Evolutionary conservation across 92 coral and sea anemone species (phyloP), one percentile per base, ranked within the genome.

Genomic region (Anthopleura xanthogrammica): DNA sequence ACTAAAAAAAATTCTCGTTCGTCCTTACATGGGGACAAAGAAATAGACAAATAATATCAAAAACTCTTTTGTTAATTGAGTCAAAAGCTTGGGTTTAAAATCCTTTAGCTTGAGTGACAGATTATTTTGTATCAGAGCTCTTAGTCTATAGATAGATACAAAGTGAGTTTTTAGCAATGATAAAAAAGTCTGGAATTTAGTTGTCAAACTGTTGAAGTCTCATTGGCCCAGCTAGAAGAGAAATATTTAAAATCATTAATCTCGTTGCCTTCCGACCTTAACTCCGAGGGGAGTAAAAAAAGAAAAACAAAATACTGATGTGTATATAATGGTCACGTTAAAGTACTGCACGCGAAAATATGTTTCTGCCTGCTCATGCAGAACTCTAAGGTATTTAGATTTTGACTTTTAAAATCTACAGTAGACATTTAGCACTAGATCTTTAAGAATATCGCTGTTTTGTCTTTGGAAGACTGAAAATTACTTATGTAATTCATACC

Each of bases 141-240:
- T 60, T 81, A 50, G 77, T 55, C 84, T 75, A 68, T 68, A 68
- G 74, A 24, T 68, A 68, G 42, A 23, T 81, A 66, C 84, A 1
- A 81, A 52, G 73, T 81, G 68, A 68, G 40, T 81, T 70, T 29
- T 82, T 50, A 14, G 86, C 73, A 65, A 83, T 77, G 74, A 83
- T 64, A 83, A 83, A 83, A 73, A 83, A 74, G 86, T 48, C 64
- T 57, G 86, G 86, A 74, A 83, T 82, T 76, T 41, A 77, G 52
- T 41, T 71, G 71, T 73, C 85, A 82, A 68, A 64, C 52, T 54
- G 75, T 52, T 39, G 57, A 80, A 80, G 42, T 42, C 39, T 80
- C 57, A 80, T 80, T 80, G 83, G 83, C 20, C 75, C 23, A 80
- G 76, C 12, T 41, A 43, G 75, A 64, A 43, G 41, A 65, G 41